These are phyloP conservation scores for Rhysida immarginata DNA, from an alignment of 1,140 invertebrate species.

Conservation along the genomic window DNA sequence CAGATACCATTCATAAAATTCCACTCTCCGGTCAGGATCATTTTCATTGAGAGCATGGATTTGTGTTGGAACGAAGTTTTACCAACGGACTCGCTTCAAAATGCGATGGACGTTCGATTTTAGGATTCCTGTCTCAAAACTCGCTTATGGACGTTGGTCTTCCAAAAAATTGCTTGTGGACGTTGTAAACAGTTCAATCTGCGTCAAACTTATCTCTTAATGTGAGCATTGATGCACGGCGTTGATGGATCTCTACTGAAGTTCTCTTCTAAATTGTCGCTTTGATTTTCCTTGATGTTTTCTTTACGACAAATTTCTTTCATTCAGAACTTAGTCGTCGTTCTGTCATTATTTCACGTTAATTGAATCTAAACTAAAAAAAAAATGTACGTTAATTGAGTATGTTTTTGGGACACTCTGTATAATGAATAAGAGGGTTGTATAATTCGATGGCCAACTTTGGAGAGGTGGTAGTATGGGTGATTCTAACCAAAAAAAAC, in stretches of 20 bases:
- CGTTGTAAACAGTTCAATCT: conserved; percentile 8
- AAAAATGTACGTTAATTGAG: no score
- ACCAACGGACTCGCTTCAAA: conserved; percentile 11
- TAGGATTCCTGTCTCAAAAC: conserved; percentile 7
- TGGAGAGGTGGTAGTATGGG: no score
- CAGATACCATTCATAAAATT: conserved; percentile 13
- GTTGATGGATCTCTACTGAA: background rate
- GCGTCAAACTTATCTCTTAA: conserved; percentile 11
- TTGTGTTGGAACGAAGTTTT: conserved; percentile 16
- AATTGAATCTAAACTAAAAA: no score
- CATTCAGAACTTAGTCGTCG: no score
- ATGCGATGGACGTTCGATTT: conserved; percentile 11
- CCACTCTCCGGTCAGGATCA: conserved; percentile 8
- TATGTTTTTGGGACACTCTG: no score
- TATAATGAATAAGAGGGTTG: no score
- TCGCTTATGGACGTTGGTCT: conserved; percentile 6
- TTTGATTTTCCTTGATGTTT: no score
- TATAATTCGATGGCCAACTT: no score
- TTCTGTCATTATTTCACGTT: no score
- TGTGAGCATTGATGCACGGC: conserved; percentile 6
- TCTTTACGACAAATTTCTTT: no score
- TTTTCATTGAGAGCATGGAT: conserved; percentile 14
- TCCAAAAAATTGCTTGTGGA: conserved; percentile 8
- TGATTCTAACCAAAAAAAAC: no score
- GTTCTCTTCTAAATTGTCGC: no score